Evolutionary conservation across 1,140 invertebrate genomes (phyloP).

Genomic region (Brachionus rubens): DNA sequence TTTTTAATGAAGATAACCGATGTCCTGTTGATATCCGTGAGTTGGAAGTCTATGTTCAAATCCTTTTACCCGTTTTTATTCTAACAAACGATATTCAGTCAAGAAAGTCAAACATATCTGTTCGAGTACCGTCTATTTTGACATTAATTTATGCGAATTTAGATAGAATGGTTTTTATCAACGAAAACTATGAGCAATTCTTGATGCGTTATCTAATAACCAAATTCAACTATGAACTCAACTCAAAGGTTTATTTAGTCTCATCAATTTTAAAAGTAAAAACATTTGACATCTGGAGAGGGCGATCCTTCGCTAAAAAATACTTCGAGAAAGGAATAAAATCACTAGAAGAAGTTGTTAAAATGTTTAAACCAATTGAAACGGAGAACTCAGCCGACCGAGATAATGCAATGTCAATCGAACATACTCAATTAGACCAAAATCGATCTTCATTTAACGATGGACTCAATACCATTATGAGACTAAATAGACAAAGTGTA

Average conservation of each 20-base stretch:
- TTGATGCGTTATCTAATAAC: background rate
- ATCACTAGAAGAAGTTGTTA: background rate
- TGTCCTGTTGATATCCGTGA: background rate
- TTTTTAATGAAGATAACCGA: background rate
- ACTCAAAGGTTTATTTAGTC: conserved; percentile 4
- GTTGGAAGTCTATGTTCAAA: background rate
- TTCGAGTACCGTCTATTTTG: background rate
- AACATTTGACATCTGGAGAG: background rate
- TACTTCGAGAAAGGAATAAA: conserved; percentile 5
- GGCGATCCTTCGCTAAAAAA: background rate
- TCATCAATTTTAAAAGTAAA: background rate
- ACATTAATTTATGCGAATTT: background rate
- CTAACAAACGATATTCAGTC: background rate
- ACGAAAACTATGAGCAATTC: background rate
- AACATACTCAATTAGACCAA: no score
- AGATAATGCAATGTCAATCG: no score
- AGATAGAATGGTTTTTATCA: background rate
- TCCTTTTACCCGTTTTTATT: background rate
- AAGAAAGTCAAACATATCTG: background rate
- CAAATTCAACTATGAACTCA: conserved; percentile 11
- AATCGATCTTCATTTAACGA: no score
- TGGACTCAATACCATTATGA: no score
- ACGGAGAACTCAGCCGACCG: background rate
- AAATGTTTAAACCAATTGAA: background rate
- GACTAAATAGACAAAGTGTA: background rate